Conservation (phyloP, 2,113 vertebrate genomes). For the Lophotis ruficrista region DNA sequence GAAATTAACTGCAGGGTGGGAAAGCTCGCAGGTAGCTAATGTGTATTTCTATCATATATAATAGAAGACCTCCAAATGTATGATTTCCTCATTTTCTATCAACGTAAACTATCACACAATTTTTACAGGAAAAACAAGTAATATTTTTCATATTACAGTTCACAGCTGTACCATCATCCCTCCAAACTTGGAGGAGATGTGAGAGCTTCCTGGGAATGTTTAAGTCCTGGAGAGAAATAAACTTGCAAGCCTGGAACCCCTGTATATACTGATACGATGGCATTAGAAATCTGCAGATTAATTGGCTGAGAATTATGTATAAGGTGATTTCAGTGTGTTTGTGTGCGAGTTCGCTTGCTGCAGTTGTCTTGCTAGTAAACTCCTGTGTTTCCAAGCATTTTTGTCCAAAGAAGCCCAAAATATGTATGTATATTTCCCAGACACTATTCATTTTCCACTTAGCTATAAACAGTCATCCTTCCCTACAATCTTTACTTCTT, state of each 20-base stretch:
- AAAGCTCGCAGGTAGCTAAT: neutral
- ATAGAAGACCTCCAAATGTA: neutral
- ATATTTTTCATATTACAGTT: neutral
- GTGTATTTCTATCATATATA: neutral
- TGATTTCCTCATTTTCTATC: neutral
- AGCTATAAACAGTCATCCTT: neutral
- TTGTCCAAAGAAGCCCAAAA: neutral
- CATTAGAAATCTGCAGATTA: neutral
- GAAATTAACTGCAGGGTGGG: neutral
- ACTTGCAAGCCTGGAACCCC: neutral
- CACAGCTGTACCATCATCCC: rapidly evolving
- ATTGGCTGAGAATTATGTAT: neutral
- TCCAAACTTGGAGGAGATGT: neutral
- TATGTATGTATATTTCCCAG: neutral
- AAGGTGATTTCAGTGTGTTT: neutral
- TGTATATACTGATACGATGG: neutral
- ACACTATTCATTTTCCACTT: neutral
- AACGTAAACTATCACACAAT: neutral
- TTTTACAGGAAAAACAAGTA: neutral
- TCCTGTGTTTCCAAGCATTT: neutral
- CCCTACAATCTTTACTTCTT: neutral
- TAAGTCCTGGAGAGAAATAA: neutral
- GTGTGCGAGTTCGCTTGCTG: neutral
- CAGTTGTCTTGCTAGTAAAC: neutral
- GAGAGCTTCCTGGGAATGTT: neutral